Base-by-base conservation (phyloP, 2,888 invertebrate species). In the Blera fallax region DNA sequence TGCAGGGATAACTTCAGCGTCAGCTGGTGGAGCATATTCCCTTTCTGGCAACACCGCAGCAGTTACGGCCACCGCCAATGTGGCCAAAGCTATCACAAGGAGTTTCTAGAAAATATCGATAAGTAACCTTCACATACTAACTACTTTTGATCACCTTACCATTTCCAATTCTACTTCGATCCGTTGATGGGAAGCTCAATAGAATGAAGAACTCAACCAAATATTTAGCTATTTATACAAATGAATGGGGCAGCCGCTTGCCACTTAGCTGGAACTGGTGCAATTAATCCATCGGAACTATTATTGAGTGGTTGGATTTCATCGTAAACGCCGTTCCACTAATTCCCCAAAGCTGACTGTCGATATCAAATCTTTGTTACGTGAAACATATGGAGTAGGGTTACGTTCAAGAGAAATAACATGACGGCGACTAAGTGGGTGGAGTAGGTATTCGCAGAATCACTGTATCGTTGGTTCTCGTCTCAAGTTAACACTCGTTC, bases 11-110 rank as follows among this genome's bases (percentile, higher is more conserved):
- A 40, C 37, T 10, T 67, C 58, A 18, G 27, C 48, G 70, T 89
- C 89, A 0, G 77, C n/a, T 0, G 89, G 88, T 0, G 90, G 88
- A 64, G 90, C 77, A 45, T 89, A 90, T 2, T 90, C 88, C 21
- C 78, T 88, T 54, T 88, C 65, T n/a, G 70, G 79, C n/a, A 90
- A 69, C 73, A 89, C 89, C 0, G 89, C 88, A 0, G 90, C 89
- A 77, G 74, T 34, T 16, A 34, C 54, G 3, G 27, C 62, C 43
- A 64, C 74, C 43, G 34, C 64, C 43, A 74, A 16, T 10, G 74
- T 21, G 27, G 69, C 69, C 11, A 69, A 29, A 4, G 69, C 45
- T 43, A 56, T 21, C n/a, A 74, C 24, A 54, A 74, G 24, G 34
- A 74, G 18, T 64, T 54, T 64, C 74, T 74, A 14, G 3, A 64